Conservation (phyloP, 2,888 invertebrate genomes). For the Cephus spinipes region DNA sequence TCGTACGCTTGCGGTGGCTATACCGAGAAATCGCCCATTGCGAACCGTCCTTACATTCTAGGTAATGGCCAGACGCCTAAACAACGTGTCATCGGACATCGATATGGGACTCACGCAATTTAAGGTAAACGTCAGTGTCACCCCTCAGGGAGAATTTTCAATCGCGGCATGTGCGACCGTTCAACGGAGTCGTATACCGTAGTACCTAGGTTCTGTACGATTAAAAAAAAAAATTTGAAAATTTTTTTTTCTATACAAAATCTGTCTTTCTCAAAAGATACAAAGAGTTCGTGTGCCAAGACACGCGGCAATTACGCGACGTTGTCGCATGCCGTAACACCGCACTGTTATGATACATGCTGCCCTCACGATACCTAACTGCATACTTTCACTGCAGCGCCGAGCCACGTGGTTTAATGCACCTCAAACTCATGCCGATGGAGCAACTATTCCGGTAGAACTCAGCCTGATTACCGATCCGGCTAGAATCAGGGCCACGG, state of each 20-base stretch:
- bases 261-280: neutral
- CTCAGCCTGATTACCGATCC: neutral
- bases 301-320: slow-evolving; percentile 34
- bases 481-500: slow-evolving; percentile 38
- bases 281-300: neutral
- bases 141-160: neutral
- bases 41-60: neutral
- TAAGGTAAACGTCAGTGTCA: neutral
- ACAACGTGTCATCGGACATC: neutral
- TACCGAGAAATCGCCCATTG: neutral
- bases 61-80: neutral
- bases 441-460: slow-evolving; percentile 9
- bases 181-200: neutral
- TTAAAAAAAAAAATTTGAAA: neutral
- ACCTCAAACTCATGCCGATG: slow-evolving; percentile 1
- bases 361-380: slow-evolving; percentile 19
- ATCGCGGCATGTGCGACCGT: neutral
- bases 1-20: neutral
- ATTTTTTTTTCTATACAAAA: neutral
- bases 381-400: slow-evolving; percentile 38
- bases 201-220: neutral
- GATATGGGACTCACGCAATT: neutral
- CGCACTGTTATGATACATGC: slow-evolving; percentile 23
- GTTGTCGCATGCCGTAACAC: slow-evolving; percentile 26
- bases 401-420: slow-evolving; percentile 8